Evolutionary conservation across 2,113 vertebrate genomes (phyloP), one percentile per base, ranked within the genome.

Genomic region (Cryptoleucopteryx plumbea): DNA sequence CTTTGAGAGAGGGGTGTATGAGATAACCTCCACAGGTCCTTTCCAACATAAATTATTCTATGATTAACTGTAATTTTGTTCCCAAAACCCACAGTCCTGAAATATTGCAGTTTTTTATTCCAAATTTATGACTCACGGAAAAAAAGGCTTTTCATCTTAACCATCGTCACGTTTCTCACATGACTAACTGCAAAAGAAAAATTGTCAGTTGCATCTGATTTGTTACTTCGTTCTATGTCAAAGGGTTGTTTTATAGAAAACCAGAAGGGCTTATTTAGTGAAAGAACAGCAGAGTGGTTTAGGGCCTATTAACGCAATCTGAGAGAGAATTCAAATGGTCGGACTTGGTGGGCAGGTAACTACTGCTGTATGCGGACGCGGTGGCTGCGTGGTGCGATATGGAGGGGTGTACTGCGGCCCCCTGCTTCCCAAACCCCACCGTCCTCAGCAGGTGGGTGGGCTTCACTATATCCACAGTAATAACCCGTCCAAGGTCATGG

Each of bases 91-190:
- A 75, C 93, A 75, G 71, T 82, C 48, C 81, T 94, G 95, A 95
- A 96, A 94, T 93, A 94, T 18, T 85, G 81, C 65, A 42, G 36
- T 17, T 95, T 96, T 95, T 93, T 82, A 86, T 75, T 71, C 56
- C 89, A 65, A 94, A 95, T 92, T 86, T 95, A 96, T 97, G 91
- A 70, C 74, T 94, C 84, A n/a, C 23, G 38, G 86, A 36, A 77
- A 87, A 91, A 92, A 79, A 94, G 53, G 29, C 48, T 91, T 47
- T 96, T 96, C 79, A 68, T 75, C 91, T 62, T 87, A 70, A 73
- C 85, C 43, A 50, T 82, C 9, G 3, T 66, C 65, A 77, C 0
- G 3, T 95, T 74, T 65, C 65, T 95, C 77, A 86, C 59, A 72
- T 80, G 91, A 62, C 48, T 77, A 94, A 88, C 94, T 80, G n/a